Evolutionary conservation across 2,888 invertebrate species (phyloP), one percentile per base, ranked within the genome.

Genomic region (Ceraclea dissimilis): DNA sequence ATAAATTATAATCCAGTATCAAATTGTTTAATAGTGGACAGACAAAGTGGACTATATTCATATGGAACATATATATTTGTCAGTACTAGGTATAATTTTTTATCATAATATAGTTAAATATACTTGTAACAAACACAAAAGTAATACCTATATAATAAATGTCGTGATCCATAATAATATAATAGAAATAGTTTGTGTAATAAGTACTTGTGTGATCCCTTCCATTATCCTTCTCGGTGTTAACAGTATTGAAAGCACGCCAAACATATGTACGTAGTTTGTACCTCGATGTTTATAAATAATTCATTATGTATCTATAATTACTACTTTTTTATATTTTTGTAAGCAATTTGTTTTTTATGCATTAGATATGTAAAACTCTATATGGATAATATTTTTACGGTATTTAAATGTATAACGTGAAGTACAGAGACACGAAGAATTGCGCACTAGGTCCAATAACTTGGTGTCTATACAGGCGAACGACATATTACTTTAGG

Each of bases 221-320:
- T 26, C 49, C 49, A 26, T 49, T 49, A 26, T 49, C 20, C 26
- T 49, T 2, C 4, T 49, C 49, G 26, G 16, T 49, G 49, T 49
- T 19, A 49, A 5, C n/a, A 49, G 49, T 49, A 26, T 47, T 47
- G 47, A 47, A n/a, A 49, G 49, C 49, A 49, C 49, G 49, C 49
- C 49, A 49, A 21, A 49, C 39, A 26, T 19, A 19, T 49, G 26
- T 49, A 4, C 18, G 49, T 49, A 21, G 49, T 21, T n/a, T 26
- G 49, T 49, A 49, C 49, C 21, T 49, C 49, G 26, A 49, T 49
- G 49, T 49, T 49, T 39, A n/a, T 13, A n/a, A 8, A 16, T 39
- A 39, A 39, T 39, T n/a, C 39, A 39, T 39, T 2, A n/a, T 39
- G 13, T 39, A 8, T 8, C 13, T 39, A 13, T 39, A 8, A 39